A percentile compares a stretch with the other conserved stretches of the same genome.
phyloP scores from a whole-genome alignment of 2,113 vertebrate species.

The Oncorhynchus keta region DNA sequence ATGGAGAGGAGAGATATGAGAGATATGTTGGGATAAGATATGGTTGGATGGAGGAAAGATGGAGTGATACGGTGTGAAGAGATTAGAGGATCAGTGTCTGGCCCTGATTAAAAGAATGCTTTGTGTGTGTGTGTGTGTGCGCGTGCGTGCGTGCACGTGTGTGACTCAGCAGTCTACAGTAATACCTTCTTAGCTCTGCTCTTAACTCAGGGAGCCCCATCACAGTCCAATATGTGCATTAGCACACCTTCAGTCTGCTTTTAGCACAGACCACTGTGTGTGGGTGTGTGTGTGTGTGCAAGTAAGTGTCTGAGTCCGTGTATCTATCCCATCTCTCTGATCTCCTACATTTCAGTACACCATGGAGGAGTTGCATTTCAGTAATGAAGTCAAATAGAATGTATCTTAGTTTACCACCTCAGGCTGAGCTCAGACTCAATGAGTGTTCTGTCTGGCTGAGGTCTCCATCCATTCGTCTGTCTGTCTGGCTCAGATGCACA shows the following conservation, averaged over 20 bases:
- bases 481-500: not conserved
- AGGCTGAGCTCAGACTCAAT: constrained; percentile 34
- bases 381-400: constrained; percentile 7
- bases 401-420: constrained; percentile 16
- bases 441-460: constrained; percentile 4
- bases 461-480: too few relatives aligned
- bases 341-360: constrained; percentile 12
- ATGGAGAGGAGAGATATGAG: not conserved
- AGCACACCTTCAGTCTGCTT: constrained; percentile 38
- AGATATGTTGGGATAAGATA: not conserved
- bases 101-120: constrained; percentile 55
- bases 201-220: constrained; percentile 43
- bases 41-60: not conserved
- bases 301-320: not conserved
- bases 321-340: constrained; percentile 20
- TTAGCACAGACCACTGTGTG: constrained; percentile 25
- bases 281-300: constrained; percentile 12
- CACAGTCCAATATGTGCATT: constrained; percentile 58
- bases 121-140: constrained; percentile 29
- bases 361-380: constrained; percentile 27
- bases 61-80: not conserved
- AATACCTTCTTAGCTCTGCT: constrained; percentile 64
- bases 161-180: constrained; percentile 69
- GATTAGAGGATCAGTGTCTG: constrained; percentile 41
- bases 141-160: constrained; percentile 5